Evolutionary conservation across 2,113 vertebrate species (phyloP).

Genomic region (Falcunculus frontatus): DNA sequence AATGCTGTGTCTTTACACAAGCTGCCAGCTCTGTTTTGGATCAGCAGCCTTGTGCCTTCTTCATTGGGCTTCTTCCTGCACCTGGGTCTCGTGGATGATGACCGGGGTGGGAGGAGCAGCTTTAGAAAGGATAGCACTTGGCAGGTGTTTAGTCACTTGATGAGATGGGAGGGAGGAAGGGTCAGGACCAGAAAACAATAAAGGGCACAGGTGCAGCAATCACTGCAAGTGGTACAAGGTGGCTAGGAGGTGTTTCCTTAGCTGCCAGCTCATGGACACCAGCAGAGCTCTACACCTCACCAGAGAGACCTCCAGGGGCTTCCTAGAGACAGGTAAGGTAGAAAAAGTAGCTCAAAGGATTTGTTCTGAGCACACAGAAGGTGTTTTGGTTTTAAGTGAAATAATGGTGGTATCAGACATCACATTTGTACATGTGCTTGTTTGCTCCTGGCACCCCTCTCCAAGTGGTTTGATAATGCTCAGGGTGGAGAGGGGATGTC

Average conservation of each 20-base stretch:
- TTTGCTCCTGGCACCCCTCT: neutral
- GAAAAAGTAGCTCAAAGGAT: neutral
- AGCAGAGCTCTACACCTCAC: neutral
- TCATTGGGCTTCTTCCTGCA: neutral
- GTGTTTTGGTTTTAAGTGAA: neutral
- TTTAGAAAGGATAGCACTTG: neutral
- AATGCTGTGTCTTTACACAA: fast-evolving
- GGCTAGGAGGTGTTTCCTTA: fast-evolving
- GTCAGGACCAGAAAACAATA: neutral
- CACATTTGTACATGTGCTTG: fast-evolving
- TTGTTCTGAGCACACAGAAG: neutral
- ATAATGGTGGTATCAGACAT: neutral
- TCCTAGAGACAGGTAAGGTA: neutral
- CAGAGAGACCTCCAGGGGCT: neutral
- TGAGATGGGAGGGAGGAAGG: neutral
- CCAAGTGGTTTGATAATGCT: neutral
- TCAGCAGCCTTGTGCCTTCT: neutral
- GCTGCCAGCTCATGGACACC: fast-evolving
- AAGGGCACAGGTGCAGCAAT: neutral
- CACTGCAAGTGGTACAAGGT: neutral
- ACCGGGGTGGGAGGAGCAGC: neutral
- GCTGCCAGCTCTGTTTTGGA: neutral
- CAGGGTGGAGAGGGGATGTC: neutral
- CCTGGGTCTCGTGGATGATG: neutral
- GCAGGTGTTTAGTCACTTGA: neutral